These are phyloP conservation scores for Rhinoraja longicauda DNA, from an alignment of 2,797 vertebrate genomes.

Conservation along the genomic window DNA sequence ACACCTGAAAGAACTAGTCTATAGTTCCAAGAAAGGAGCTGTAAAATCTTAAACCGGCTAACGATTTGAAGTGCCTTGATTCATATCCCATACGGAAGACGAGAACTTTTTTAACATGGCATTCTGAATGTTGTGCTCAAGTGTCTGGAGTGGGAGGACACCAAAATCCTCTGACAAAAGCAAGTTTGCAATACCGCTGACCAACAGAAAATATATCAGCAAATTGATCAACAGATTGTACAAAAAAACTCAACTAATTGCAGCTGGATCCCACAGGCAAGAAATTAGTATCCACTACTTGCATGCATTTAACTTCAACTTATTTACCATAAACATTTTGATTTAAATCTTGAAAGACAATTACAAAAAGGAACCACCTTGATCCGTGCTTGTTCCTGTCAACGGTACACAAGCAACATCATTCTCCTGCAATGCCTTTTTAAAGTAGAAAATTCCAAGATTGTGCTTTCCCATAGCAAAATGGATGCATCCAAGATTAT, in stretches of 20 bases:
- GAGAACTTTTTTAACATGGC: neutral
- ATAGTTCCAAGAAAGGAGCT: neutral
- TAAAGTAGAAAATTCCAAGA: conserved; percentile 96
- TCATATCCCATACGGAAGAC: neutral
- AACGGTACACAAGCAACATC: conserved; percentile 86
- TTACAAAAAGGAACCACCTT: conserved; percentile 59
- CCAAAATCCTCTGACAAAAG: neutral
- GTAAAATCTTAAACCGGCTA: neutral
- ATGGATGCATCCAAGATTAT: conserved; percentile 97
- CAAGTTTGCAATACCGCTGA: neutral
- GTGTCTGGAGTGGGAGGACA: neutral
- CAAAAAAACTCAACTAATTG: neutral
- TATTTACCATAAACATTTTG: neutral
- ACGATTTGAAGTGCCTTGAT: neutral
- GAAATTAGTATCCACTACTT: neutral
- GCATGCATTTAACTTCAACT: neutral
- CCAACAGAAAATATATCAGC: neutral
- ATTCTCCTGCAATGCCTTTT: conserved; percentile 96
- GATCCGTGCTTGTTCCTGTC: conserved; percentile 66
- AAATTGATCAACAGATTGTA: neutral
- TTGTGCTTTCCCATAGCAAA: conserved; percentile 99
- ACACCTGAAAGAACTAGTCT: neutral
- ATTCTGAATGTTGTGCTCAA: neutral
- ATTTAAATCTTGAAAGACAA: neutral
- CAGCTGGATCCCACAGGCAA: neutral